Evolutionary conservation across 2,888 invertebrate species (phyloP), one percentile per base, ranked within the genome.

Genomic region (Himalopsyche japonica): DNA sequence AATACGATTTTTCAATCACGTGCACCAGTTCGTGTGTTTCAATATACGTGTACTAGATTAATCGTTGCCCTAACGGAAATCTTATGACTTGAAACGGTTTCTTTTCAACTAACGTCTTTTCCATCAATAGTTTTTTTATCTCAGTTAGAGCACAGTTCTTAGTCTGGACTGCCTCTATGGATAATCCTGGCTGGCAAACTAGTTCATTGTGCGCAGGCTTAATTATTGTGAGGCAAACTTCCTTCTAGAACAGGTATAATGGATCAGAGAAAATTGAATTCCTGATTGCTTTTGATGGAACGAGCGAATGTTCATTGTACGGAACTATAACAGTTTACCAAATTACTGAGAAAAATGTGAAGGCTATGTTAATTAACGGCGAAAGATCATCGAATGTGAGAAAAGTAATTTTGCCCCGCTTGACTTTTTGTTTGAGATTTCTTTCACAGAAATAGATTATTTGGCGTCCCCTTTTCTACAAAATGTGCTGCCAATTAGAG

Each of bases 241-340:
- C 48, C 79, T 76, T 37, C 24, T 27, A 49, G 79, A 79, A 82
- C 78, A 79, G 49, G 82, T 80, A 85, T 83, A 83, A 85, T 83
- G 34, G 86, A 70, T 48, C 27, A 64, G 82, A 64, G 84, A 86
- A 86, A 87, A 87, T 87, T 86, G 84, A 85, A 86, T 87, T 86
- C 83, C 81, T 84, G 87, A 87, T 86, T 86, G 87, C 84, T 85
- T 86, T 80, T 84, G 83, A 85, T 82, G 83, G 43, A 83, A 84
- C 84, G 70, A 83, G 76, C 79, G 47, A 37, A 49, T 18, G n/a
- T 24, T 70, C 80, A 49, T 83, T 83, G 37, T 83, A n/a, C 70
- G 77, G 78, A 64, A 76, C 80, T 79, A 79, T 83, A 76, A 83
- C 80, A 80, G 20, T 83, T 80, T 83, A 34, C 80, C 57, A 43